Base-by-base conservation (phyloP, 2,888 invertebrate species). In the Sialis fuliginosa region DNA sequence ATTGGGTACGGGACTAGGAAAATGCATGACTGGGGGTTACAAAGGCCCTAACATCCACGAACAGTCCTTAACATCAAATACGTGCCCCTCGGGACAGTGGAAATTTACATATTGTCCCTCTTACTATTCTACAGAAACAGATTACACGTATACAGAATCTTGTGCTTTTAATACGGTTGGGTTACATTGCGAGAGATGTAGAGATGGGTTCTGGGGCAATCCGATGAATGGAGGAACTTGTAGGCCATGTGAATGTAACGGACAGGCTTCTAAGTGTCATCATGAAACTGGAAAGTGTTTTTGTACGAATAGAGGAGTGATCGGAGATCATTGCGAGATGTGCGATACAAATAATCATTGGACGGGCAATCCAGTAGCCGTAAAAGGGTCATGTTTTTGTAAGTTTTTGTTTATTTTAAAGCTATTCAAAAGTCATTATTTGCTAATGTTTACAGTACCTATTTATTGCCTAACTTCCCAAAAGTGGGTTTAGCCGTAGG, bases 271-370 rank as follows among this genome's bases (percentile, higher is more conserved):
- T 5, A 78, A 83, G 46, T 98, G 98, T 64, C 82, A 93, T 54
- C 75, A 83, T n/a, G 86, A 87, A 58, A 83, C 85, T 1, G 97
- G 98, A 1, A 83, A 86, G 55, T 98, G 98, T 64, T 90, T 81
- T 67, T 98, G 98, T 69, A 88, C 87, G 49, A 97, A 96, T 1
- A 93, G 97, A 65, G 98, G 98, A 7, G 81, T 97, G 42, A 84
- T 86, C 13, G 92, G 92, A 1, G 91, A 92, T 67, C 81, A 89
- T 56, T 96, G 96, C 63, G 91, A 95, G 61, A 88, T 91, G 58
- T 98, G 98, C 61, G 97, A 98, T 62, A 81, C 84, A 45, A 84
- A 85, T 50, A 91, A 92, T 66, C 90, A 92, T 58, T 98, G 97
- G 64, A 83, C 84, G 60, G 93, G 93, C 0, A 91, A 96, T 66